Percentiles rank a stretch among this genome's conserved stretches.
Evolutionary conservation across 1,140 invertebrate genomes (phyloP).

Genomic region (Araneus ventricosus): DNA sequence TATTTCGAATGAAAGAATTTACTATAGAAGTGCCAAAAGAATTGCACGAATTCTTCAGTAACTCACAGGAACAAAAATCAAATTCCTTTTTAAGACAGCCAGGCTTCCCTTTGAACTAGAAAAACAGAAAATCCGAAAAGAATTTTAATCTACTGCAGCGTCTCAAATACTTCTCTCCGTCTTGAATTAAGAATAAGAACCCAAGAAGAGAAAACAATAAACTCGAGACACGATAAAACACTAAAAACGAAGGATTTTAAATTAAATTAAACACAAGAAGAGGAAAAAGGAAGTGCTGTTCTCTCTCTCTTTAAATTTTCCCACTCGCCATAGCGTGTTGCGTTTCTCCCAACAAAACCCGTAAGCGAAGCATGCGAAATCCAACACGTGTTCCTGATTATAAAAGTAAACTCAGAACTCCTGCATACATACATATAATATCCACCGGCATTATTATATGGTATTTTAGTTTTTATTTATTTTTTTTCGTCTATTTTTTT

Average conservation of each 20-base stretch:
- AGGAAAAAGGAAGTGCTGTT: background rate
- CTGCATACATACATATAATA: constrained; percentile 74
- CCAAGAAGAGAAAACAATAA: constrained; percentile 37
- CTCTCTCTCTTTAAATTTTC: constrained; percentile 58
- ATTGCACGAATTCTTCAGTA: background rate
- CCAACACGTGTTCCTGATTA: constrained; percentile 69
- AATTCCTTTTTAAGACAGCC: background rate
- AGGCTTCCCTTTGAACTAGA: background rate
- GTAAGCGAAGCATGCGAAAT: constrained; percentile 64
- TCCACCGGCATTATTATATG: constrained; percentile 61
- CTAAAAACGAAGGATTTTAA: constrained; percentile 67
- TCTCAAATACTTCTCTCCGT: constrained; percentile 39
- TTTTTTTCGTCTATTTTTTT: constrained; percentile 24
- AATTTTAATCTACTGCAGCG: constrained; percentile 47
- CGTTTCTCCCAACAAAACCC: constrained; percentile 48
- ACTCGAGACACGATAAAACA: constrained; percentile 9
- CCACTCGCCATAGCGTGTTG: constrained; percentile 58
- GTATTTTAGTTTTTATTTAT: constrained; percentile 46
- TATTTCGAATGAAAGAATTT: background rate
- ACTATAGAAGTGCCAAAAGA: constrained; percentile 5
- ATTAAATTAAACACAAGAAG: constrained; percentile 69
- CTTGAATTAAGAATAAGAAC: constrained; percentile 59
- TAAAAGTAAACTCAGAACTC: constrained; percentile 53
- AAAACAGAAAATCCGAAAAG: constrained; percentile 14
- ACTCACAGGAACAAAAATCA: background rate